phyloP scores from a whole-genome alignment of 1,140 invertebrate species.

The Meloidogyne floridensis region DNA sequence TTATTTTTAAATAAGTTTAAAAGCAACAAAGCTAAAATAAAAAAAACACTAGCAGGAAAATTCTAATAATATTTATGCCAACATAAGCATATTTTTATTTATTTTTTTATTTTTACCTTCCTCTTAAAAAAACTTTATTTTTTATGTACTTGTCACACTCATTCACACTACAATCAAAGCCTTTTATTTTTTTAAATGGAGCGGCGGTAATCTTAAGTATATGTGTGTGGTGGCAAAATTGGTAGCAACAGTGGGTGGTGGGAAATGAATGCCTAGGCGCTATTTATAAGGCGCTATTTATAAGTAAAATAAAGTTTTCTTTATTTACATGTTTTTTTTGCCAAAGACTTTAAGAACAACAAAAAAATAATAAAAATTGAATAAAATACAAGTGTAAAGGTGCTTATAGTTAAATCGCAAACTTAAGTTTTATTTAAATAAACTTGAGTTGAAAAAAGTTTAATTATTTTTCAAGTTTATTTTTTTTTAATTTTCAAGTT shows the following conservation, averaged over 20 bases:
- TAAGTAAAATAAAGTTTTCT: not conserved
- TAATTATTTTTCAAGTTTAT: too few relatives aligned
- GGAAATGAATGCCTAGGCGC: not conserved
- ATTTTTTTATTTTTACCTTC: not conserved
- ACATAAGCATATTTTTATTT: not conserved
- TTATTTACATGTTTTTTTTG: not conserved
- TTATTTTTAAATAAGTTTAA: not conserved
- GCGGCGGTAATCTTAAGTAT: not conserved
- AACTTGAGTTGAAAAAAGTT: too few relatives aligned
- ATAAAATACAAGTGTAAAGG: not conserved
- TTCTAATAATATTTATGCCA: slow-evolving; percentile 2
- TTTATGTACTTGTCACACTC: slow-evolving; percentile 1
- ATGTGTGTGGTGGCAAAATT: slow-evolving; percentile 1
- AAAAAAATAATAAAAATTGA: not conserved
- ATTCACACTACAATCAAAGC: slow-evolving; percentile 6
- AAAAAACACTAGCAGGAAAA: not conserved
- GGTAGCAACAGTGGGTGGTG: not conserved
- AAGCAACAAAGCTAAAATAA: not conserved
- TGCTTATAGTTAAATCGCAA: too few relatives aligned
- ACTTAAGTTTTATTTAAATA: too few relatives aligned
- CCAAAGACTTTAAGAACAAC: not conserved
- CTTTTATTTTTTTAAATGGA: not conserved
- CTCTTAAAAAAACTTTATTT: not conserved
- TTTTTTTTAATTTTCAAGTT: too few relatives aligned
- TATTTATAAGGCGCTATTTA: not conserved